A percentile compares a stretch with the other conserved stretches of the same genome.
These are phyloP conservation scores for Caenorhabditis doughertyi DNA, from an alignment of 2,888 invertebrate species.

Conservation along the genomic window DNA sequence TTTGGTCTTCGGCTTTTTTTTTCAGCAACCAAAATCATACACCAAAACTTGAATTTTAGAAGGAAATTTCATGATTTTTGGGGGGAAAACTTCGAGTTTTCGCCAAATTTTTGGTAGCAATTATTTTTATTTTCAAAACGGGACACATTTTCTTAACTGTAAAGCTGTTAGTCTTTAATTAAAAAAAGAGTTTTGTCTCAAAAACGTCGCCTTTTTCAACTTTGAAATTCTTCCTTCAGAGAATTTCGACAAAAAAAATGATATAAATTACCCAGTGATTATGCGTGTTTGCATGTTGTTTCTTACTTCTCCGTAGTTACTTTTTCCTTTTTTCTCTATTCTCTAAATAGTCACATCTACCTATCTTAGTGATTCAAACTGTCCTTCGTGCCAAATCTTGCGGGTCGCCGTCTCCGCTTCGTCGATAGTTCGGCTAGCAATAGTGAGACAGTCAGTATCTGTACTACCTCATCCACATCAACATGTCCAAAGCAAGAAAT, in stretches of 20 bases:
- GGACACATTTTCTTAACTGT: too few species aligned
- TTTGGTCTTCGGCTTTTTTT: neutral
- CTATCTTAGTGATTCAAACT: slow-evolving; percentile 55
- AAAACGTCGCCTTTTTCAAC: too few species aligned
- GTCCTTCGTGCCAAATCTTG: slow-evolving; percentile 63
- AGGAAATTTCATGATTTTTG: too few species aligned
- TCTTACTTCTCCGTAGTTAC: neutral
- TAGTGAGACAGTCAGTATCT: slow-evolving; percentile 54
- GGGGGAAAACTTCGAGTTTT: too few species aligned
- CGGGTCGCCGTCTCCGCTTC: slow-evolving; percentile 61
- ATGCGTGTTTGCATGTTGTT: slow-evolving; percentile 3
- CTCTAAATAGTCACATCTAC: slow-evolving; percentile 7
- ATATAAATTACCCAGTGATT: neutral
- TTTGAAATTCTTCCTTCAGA: too few species aligned
- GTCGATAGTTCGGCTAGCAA: slow-evolving; percentile 65
- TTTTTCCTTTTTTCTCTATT: neutral
- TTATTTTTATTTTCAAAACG: too few species aligned
- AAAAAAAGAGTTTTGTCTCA: too few species aligned
- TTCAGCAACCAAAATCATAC: too few species aligned
- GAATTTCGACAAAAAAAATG: neutral
- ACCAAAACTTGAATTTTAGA: too few species aligned
- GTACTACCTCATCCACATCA: slow-evolving; percentile 51
- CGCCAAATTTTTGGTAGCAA: too few species aligned
- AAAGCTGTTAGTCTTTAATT: too few species aligned
- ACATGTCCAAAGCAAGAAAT: slow-evolving; percentile 27